phyloP scores from a whole-genome alignment of 2,113 vertebrate genomes.

The Cyanoderma ruficeps region DNA sequence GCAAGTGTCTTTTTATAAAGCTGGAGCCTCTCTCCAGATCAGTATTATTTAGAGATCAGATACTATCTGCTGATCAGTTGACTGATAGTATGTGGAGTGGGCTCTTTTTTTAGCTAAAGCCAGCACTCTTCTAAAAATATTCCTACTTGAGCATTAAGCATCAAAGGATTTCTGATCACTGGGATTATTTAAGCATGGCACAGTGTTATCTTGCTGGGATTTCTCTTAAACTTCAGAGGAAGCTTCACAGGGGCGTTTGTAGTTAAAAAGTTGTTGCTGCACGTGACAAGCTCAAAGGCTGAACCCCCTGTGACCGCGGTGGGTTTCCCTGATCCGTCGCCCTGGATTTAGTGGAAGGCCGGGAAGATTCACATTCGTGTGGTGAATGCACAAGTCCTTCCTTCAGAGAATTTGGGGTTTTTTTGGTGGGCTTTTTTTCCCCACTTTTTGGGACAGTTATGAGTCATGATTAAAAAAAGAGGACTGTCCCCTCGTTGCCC shows the following conservation, averaged over 20 bases:
- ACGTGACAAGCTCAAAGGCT: background rate
- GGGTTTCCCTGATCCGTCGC: background rate
- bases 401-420: fast-evolving
- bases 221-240: background rate
- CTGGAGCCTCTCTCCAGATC: background rate
- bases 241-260: background rate
- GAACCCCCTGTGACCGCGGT: fast-evolving
- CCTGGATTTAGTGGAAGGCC: background rate
- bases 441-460: background rate
- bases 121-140: background rate
- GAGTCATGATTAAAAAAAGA: background rate
- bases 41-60: background rate
- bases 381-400: background rate
- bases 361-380: background rate
- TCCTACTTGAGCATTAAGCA: background rate
- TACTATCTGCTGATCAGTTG: background rate
- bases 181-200: background rate
- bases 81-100: background rate
- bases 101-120: background rate
- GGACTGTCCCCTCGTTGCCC: background rate
- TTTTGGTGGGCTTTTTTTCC: background rate
- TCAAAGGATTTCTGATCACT: background rate
- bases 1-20: background rate
- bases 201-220: background rate
- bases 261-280: background rate